Evolutionary conservation across 2,113 vertebrate species (phyloP), one percentile per base, ranked within the genome.

Genomic region (Chlorodrepanis virens): DNA sequence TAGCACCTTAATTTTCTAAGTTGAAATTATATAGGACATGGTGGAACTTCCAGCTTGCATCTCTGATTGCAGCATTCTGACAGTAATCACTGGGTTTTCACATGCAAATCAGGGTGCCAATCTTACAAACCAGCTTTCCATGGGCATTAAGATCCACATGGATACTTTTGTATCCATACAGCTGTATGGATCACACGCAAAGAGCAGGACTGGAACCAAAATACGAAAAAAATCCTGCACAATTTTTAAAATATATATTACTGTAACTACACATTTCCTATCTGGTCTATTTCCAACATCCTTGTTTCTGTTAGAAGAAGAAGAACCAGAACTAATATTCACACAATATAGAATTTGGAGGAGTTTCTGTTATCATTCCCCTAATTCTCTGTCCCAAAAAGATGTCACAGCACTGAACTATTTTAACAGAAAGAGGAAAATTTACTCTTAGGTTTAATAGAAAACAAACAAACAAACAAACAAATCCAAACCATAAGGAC

Each of bases 61-160:
- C 40, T 50, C 63, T 90, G 92, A 96, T 94, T 95, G 85, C 92
- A 92, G 70, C 50, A 93, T 91, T 96, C 71, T 93, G 61, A 44
- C 45, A 83, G 79, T 61, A 94, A 97, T 86, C 90, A 94, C n/a
- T 76, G 59, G 25, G 61, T 83, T 94, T 94, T 91, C 90, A 94
- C 83, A 92, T 86, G 90, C 78, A 92, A 90, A 96, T 94, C 63
- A 93, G 82, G 47, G 56, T 21, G n/a, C 44, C 78, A 64, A 6
- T n/a, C 75, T 80, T 52, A 69, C 40, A 72, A 70, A 76, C 40
- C 40, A 65, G 56, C 21, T 50, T 76, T 57, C 59, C 67, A 39
- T 1, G 22, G 47, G 53, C 33, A 71, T n/a, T 52, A 78, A 83
- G 47, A 91, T 70, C 84, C 77, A 54, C 1, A 2, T 7, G 70